Evolutionary conservation across 2,888 invertebrate species (phyloP).

Genomic region (Chloroclysta siterata): DNA sequence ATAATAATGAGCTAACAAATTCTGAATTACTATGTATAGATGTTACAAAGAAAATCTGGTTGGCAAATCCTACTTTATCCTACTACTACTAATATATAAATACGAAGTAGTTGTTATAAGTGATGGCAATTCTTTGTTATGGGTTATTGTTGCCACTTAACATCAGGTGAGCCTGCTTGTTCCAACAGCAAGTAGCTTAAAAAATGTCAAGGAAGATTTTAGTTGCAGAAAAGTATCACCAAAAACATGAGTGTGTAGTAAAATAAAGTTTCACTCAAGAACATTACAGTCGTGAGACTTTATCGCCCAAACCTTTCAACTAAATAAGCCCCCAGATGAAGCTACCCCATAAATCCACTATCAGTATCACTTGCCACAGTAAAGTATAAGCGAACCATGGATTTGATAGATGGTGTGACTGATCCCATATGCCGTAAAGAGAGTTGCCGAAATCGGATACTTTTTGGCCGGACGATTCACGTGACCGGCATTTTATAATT

Average conservation of each 20-base stretch:
- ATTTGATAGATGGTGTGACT: slow-evolving; percentile 36
- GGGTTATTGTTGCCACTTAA: too few relatives aligned
- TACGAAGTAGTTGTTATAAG: too few relatives aligned
- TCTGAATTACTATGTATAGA: too few relatives aligned
- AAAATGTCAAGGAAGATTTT: too few relatives aligned
- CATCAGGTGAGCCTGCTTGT: too few relatives aligned
- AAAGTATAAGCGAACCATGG: slow-evolving; percentile 30
- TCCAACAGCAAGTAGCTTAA: too few relatives aligned
- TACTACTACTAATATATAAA: too few relatives aligned
- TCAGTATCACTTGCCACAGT: slow-evolving; percentile 27
- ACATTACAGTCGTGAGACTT: slow-evolving; percentile 17
- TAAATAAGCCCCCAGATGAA: slow-evolving; percentile 28
- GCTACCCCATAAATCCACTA: slow-evolving; percentile 34
- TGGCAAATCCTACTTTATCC: too few relatives aligned
- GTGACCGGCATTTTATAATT: neutral
- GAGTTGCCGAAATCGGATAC: neutral
- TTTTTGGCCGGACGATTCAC: neutral
- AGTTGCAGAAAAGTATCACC: neutral
- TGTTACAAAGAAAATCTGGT: too few relatives aligned
- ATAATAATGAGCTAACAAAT: too few relatives aligned
- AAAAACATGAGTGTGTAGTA: slow-evolving; percentile 2
- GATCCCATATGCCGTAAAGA: slow-evolving; percentile 31
- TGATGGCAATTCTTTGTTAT: too few relatives aligned
- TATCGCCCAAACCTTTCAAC: slow-evolving; percentile 30
- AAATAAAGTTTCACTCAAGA: slow-evolving; percentile 16